phyloP scores from a whole-genome alignment of 2,888 invertebrate species.

The Eudemis profundana region DNA sequence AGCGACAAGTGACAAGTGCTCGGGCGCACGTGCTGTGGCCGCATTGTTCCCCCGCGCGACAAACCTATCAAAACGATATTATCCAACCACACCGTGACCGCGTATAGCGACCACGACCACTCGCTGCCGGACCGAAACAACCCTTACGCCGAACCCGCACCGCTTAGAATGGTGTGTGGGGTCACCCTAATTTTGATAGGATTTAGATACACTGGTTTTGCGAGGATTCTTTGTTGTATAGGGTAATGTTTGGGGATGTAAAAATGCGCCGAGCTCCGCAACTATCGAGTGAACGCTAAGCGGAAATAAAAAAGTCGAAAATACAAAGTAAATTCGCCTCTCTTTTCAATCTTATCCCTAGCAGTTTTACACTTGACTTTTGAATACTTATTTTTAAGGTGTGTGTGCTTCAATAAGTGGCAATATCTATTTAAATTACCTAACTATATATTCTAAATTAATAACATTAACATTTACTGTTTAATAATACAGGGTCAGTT shows the following conservation, averaged over 20 bases:
- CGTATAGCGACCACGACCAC: conserved; percentile 53
- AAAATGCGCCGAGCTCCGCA: conserved; percentile 5
- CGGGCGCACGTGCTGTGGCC: conserved; percentile 24
- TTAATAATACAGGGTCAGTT: no score
- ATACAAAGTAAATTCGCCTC: no score
- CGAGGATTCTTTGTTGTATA: conserved; percentile 9
- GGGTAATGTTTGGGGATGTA: conserved; percentile 4
- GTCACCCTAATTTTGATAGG: conserved; percentile 13
- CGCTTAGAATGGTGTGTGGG: conserved; percentile 16
- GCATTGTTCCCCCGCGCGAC: conserved; percentile 40
- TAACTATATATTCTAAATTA: no score
- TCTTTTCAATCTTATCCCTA: no score
- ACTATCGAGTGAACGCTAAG: neutral
- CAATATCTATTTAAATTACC: no score
- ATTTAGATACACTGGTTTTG: conserved; percentile 38
- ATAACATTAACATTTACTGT: no score
- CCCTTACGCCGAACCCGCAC: conserved; percentile 8
- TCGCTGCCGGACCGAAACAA: neutral
- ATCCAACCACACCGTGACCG: conserved; percentile 75
- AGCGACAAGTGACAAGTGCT: conserved; percentile 34
- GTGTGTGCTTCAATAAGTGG: no score
- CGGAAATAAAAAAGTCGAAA: no score
- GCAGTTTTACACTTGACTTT: no score
- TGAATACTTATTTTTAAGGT: no score
- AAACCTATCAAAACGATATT: conserved; percentile 67